phyloP scores from a whole-genome alignment of 2,113 vertebrate species.

The Bufo bufo region DNA sequence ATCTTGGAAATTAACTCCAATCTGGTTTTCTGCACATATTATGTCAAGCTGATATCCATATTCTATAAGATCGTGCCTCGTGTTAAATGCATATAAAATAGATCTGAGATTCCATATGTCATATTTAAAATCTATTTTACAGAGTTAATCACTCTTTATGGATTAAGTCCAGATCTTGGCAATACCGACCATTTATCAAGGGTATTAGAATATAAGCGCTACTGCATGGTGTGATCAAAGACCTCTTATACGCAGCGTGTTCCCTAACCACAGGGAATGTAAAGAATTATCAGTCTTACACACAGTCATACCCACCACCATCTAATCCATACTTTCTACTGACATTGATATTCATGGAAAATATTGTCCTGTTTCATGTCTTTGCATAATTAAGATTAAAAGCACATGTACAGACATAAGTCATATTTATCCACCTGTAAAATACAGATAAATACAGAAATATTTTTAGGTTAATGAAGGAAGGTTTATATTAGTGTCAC shows the following conservation, averaged over 20 bases:
- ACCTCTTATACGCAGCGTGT: constrained; percentile 6
- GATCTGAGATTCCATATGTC: background rate
- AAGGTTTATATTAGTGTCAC: background rate
- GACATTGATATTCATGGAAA: constrained; percentile 49
- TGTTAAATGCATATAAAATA: background rate
- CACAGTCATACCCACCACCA: constrained; percentile 1
- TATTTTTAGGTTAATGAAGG: background rate
- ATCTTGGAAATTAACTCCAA: background rate
- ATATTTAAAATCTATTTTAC: background rate
- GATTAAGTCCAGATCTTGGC: background rate
- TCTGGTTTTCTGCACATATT: background rate
- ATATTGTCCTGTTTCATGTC: constrained; percentile 9
- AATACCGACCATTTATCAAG: background rate
- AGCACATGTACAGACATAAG: constrained; percentile 6
- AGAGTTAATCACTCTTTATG: background rate
- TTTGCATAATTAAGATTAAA: constrained; percentile 28
- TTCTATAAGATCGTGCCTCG: background rate
- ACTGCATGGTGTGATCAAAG: constrained; percentile 41
- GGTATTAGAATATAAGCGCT: constrained; percentile 7
- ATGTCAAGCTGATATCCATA: background rate
- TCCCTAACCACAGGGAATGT: constrained; percentile 29
- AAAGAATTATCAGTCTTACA: constrained; percentile 34
- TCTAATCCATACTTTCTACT: constrained; percentile 24
- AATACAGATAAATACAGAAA: background rate
- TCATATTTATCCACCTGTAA: constrained; percentile 25